Conservation (phyloP, 2,113 vertebrate species). For the Cololabis saira region DNA sequence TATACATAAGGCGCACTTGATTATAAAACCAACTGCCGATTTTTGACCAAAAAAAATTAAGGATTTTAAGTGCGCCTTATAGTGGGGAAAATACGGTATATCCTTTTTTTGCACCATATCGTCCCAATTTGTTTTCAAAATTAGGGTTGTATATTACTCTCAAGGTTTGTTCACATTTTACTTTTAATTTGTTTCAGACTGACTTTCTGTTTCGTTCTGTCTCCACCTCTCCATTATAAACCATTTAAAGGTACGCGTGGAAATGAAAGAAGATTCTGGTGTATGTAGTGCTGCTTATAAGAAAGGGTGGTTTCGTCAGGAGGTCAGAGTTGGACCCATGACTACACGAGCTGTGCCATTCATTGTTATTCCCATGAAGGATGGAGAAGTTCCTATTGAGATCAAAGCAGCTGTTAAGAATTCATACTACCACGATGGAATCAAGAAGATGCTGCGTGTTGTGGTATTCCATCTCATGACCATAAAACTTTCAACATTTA, state of each 20-base stretch:
- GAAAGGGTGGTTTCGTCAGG: slow-evolving; percentile 49
- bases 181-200: too few relatives aligned
- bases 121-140: too few relatives aligned
- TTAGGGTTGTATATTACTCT: too few relatives aligned
- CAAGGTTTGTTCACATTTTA: too few relatives aligned
- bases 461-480: slow-evolving; percentile 78
- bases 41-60: too few relatives aligned
- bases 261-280: slow-evolving; percentile 71
- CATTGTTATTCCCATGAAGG: slow-evolving; percentile 84
- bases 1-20: too few relatives aligned
- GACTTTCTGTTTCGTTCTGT: neutral
- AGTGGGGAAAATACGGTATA: too few relatives aligned
- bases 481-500: slow-evolving; percentile 44
- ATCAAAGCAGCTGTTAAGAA: slow-evolving; percentile 84
- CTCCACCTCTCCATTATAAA: too few relatives aligned
- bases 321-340: slow-evolving; percentile 34
- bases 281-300: slow-evolving; percentile 87
- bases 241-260: slow-evolving; percentile 82
- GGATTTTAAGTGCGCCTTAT: too few relatives aligned
- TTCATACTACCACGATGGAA: slow-evolving; percentile 70
- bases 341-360: slow-evolving; percentile 80
- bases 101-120: too few relatives aligned
- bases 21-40: too few relatives aligned
- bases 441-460: slow-evolving; percentile 85
- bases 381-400: slow-evolving; percentile 77